These are phyloP conservation scores for Camelus dromedarius DNA, from an alignment of 2,113 vertebrate genomes.

Conservation along the genomic window DNA sequence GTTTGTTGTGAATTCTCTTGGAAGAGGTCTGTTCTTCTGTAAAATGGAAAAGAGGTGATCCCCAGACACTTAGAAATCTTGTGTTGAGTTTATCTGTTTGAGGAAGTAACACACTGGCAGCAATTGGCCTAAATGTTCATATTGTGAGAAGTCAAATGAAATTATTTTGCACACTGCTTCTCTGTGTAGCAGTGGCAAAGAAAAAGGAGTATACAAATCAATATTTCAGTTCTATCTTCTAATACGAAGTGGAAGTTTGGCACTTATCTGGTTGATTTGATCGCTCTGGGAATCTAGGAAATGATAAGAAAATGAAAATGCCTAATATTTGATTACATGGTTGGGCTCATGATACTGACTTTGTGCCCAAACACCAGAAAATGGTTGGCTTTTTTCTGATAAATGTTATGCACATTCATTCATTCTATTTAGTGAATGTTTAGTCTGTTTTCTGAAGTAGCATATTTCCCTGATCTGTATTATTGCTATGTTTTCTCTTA, in stretches of 20 bases:
- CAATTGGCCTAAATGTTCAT: neutral
- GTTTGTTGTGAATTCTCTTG: conserved; percentile 38
- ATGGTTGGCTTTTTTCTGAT: conserved; percentile 24
- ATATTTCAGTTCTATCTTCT: neutral
- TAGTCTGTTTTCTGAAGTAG: conserved; percentile 26
- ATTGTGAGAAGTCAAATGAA: conserved; percentile 40
- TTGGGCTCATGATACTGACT: neutral
- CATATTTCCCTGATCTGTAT: neutral
- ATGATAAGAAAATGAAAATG: conserved; percentile 1
- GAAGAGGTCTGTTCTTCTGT: neutral
- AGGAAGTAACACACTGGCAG: neutral
- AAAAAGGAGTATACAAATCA: neutral
- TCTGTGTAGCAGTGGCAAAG: neutral
- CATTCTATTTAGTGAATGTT: conserved; percentile 15
- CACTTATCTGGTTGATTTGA: neutral
- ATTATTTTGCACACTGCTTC: neutral
- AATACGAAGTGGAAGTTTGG: neutral
- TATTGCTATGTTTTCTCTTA: conserved; percentile 45
- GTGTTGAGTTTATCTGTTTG: neutral
- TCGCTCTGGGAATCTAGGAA: conserved; percentile 31
- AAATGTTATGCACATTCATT: neutral
- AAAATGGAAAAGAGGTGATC: neutral
- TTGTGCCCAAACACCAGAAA: neutral
- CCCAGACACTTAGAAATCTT: neutral
- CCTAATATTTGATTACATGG: conserved; percentile 15